Evolutionary conservation across 64 coral and sea anemone genomes (phyloP).

Genomic region (Actinia equina): DNA sequence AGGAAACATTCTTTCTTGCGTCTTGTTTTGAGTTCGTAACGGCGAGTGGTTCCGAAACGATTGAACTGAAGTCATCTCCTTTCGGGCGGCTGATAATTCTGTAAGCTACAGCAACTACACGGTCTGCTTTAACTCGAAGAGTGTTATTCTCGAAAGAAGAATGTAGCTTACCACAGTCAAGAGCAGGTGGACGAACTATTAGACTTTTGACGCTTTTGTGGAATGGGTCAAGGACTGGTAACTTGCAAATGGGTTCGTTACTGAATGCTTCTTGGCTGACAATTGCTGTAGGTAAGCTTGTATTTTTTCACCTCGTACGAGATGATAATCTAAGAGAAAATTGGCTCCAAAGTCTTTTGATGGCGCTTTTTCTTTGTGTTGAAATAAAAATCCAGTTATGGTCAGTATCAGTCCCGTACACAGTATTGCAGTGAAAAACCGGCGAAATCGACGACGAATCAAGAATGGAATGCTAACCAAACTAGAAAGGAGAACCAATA

Average conservation of each 20-base stretch:
- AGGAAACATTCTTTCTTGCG: background rate
- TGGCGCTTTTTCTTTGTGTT: too few relatives aligned
- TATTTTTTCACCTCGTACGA: too few relatives aligned
- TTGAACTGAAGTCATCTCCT: slow-evolving; percentile 31
- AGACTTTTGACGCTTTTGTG: slow-evolving; percentile 25
- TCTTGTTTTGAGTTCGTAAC: background rate
- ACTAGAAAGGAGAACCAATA: too few relatives aligned
- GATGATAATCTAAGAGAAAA: too few relatives aligned
- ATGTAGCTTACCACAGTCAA: slow-evolving; percentile 42
- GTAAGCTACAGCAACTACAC: slow-evolving; percentile 35
- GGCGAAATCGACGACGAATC: too few relatives aligned
- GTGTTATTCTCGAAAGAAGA: slow-evolving; percentile 60
- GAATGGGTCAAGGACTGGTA: slow-evolving; percentile 46
- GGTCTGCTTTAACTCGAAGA: slow-evolving; percentile 33
- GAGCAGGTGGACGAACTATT: slow-evolving; percentile 28
- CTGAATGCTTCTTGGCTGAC: background rate
- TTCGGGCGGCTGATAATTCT: slow-evolving; percentile 24
- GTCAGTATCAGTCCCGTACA: too few relatives aligned
- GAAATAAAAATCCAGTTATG: too few relatives aligned
- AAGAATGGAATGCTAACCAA: too few relatives aligned
- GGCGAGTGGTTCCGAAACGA: background rate
- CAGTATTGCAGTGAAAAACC: too few relatives aligned
- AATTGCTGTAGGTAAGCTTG: background rate
- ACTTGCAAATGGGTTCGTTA: slow-evolving; percentile 15
- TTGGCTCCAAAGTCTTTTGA: too few relatives aligned